phyloP scores from a whole-genome alignment of 2,888 invertebrate genomes.

The Erebia aethiops region DNA sequence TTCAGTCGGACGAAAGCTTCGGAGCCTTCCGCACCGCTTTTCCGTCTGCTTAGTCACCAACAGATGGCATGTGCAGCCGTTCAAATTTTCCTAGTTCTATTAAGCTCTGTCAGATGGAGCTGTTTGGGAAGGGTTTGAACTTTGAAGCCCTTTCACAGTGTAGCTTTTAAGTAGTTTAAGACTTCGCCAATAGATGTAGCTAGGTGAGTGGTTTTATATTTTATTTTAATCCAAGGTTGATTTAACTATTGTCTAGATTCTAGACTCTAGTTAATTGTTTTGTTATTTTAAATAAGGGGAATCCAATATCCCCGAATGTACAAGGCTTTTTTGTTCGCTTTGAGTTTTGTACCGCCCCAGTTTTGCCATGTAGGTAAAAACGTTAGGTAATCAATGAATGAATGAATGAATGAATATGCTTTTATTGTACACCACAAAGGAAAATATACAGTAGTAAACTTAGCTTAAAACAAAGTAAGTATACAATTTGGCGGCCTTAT shows the following conservation, averaged over 20 bases:
- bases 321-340: too few relatives aligned
- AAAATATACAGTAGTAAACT: too few relatives aligned
- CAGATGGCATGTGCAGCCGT: constrained; percentile 62
- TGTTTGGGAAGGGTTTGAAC: constrained; percentile 39
- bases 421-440: too few relatives aligned
- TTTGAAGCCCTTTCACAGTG: constrained; percentile 27
- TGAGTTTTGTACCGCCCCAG: too few relatives aligned
- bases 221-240: constrained; percentile 5
- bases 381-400: too few relatives aligned
- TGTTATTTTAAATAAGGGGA: too few relatives aligned
- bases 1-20: constrained; percentile 63
- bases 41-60: constrained; percentile 27
- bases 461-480: too few relatives aligned
- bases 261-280: too few relatives aligned
- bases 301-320: too few relatives aligned
- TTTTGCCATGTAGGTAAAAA: too few relatives aligned
- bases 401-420: too few relatives aligned
- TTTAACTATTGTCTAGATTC: not conserved
- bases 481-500: too few relatives aligned
- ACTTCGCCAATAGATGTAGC: constrained; percentile 58
- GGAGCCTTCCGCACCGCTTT: constrained; percentile 64
- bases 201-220: constrained; percentile 37
- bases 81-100: constrained; percentile 48
- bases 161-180: constrained; percentile 40
- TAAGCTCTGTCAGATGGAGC: constrained; percentile 63